Base-by-base conservation (phyloP, 2,113 vertebrate species). In the Oceanites oceanicus region DNA sequence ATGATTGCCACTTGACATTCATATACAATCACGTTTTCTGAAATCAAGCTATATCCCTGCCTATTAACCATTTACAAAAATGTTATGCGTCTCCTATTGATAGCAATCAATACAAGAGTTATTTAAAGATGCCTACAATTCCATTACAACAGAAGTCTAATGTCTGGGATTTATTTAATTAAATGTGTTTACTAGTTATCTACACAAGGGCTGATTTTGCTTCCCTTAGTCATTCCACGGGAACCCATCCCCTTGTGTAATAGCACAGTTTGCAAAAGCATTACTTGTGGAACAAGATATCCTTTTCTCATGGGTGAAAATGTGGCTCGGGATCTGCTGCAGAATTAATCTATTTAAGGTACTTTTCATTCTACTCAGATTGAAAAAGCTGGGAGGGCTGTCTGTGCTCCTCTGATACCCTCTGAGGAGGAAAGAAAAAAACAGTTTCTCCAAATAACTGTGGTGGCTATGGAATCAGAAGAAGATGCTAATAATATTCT, bases 381-480 rank as follows among this genome's bases (percentile, higher is more conserved):
- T 84, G 42, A 84, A 84, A 86, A 79, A 80, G 9, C 38, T 70
- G 53, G 8, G 38, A 86, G 17, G 27, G 50, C 30, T 77, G 56
- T 22, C 40, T 0, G 0, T 1, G 1, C 32, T 76, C 4, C 45
- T 81, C 59, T 42, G 42, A 58, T 62, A 42, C 11, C 38, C 25
- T 68, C 67, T 25, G 7, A 30, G 40, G 16, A 91, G 32, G 45
- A 74, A 93, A 88, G 16, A 63, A 79, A 88, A 61, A 76, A 76
- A 38, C 13, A 58, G 38, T 36, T 90, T 84, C 36, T 78, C 45
- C 40, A 88, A 59, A 70, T 26, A 79, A 82, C 42, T 40, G 34
- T 16, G 23, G 34, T 73, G 25, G 27, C 68, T 44, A 52, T 32
- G 49, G 26, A 82, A 93, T 7, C 38, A 78, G 61, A 84, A 78